Percentiles rank a stretch among this genome's conserved stretches.
Conservation (phyloP, 2,888 invertebrate species). For the Trypoxylon attenuatum region DNA sequence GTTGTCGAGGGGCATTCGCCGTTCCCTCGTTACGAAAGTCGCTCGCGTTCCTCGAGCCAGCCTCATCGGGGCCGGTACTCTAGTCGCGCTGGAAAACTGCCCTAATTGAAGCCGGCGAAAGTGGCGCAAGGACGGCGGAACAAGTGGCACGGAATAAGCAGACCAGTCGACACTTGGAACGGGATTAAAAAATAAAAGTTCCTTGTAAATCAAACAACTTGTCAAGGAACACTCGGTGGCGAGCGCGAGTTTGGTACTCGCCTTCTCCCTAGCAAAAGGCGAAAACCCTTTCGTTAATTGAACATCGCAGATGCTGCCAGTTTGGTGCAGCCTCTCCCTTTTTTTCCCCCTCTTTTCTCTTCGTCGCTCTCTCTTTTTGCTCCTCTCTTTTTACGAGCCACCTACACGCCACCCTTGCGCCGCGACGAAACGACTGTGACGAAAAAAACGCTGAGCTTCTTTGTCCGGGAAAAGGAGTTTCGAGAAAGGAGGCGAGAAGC, state of each 20-base stretch:
- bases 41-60: background rate
- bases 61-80: background rate
- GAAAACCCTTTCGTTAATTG: slow-evolving; percentile 74
- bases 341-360: too few species aligned
- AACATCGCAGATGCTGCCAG: slow-evolving; percentile 69
- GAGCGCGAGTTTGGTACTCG: slow-evolving; percentile 36
- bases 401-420: slow-evolving; percentile 34
- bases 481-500: slow-evolving; percentile 24
- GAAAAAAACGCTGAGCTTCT: slow-evolving; percentile 16
- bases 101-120: background rate
- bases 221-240: slow-evolving; percentile 62
- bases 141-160: slow-evolving; percentile 1
- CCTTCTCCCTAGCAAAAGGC: slow-evolving; percentile 23
- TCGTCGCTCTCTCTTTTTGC: too few species aligned
- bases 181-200: slow-evolving; percentile 64
- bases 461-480: slow-evolving; percentile 29
- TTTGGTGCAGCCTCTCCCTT: slow-evolving; percentile 62
- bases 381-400: slow-evolving; percentile 63
- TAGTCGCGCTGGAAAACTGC: slow-evolving; percentile 1
- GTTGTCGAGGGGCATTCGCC: background rate
- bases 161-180: slow-evolving; percentile 50
- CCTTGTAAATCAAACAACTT: slow-evolving; percentile 68
- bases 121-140: slow-evolving; percentile 1
- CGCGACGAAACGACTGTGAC: slow-evolving; percentile 10
- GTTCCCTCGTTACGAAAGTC: background rate